These are phyloP conservation scores for Carduelis carduelis DNA, from an alignment of 2,797 vertebrate species.

Conservation along the genomic window DNA sequence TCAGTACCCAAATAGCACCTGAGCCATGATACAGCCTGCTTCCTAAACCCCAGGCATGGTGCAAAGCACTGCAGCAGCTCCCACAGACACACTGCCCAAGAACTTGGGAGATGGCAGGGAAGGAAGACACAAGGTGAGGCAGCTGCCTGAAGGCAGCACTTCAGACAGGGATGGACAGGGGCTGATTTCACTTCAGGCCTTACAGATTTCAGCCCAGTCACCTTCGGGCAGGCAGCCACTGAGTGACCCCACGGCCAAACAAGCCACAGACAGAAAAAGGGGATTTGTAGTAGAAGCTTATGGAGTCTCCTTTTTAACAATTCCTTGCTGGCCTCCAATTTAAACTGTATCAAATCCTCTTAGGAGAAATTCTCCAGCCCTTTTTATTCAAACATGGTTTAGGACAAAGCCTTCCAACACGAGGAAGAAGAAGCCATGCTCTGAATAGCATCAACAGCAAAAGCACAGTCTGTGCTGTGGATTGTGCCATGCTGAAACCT, in stretches of 20 bases:
- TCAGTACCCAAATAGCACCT: accelerated
- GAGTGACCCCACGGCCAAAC: neutral
- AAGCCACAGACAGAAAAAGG: neutral
- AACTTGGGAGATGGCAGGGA: neutral
- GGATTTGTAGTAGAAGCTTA: neutral
- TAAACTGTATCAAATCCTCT: neutral
- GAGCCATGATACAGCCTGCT: neutral
- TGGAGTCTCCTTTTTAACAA: neutral
- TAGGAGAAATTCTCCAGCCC: neutral
- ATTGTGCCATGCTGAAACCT: neutral
- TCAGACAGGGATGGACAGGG: neutral
- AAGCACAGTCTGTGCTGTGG: neutral
- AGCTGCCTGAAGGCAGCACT: neutral
- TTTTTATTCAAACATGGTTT: neutral
- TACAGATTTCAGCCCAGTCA: neutral
- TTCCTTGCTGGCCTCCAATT: neutral
- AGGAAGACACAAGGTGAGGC: neutral
- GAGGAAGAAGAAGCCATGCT: neutral
- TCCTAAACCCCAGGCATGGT: neutral
- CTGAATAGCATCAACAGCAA: neutral
- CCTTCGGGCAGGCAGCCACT: neutral
- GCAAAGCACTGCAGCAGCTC: neutral
- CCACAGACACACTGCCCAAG: neutral
- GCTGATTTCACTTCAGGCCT: neutral
- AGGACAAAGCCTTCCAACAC: neutral